These are phyloP conservation scores for Chironex yamaguchii DNA, from an alignment of 30 jellyfish, hydroid and myxozoan species.

Conservation along the genomic window DNA sequence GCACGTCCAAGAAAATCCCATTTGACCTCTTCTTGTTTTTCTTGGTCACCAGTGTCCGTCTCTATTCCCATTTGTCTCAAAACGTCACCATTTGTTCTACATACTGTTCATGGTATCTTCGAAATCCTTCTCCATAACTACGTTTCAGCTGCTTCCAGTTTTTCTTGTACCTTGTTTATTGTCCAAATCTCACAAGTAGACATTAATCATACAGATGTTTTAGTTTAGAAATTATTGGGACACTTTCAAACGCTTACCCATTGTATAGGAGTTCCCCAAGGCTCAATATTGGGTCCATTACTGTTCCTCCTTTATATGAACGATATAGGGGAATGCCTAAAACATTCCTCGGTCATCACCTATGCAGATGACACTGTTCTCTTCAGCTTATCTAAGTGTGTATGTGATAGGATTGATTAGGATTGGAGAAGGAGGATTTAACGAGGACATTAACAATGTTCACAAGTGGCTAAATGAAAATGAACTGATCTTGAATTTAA, in stretches of 20 bases:
- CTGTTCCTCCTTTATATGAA: not conserved
- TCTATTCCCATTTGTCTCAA: no score
- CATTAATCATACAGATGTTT: no score
- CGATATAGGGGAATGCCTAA: not conserved
- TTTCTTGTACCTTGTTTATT: no score
- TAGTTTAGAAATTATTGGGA: not conserved
- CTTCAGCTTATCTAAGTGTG: not conserved
- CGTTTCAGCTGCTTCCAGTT: no score
- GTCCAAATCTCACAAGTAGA: no score
- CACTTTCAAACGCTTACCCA: not conserved
- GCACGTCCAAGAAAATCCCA: no score
- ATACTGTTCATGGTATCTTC: no score
- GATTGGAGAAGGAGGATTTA: not conserved
- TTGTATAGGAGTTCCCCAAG: not conserved
- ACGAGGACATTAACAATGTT: not conserved
- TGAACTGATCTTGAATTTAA: not conserved
- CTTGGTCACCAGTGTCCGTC: no score
- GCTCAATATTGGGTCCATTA: not conserved
- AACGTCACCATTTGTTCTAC: no score
- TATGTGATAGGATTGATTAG: no score
- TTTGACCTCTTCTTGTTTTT: no score
- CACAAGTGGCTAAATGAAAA: not conserved
- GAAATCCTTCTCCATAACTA: no score
- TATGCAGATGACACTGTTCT: not conserved
- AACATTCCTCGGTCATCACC: not conserved